Percentiles rank a stretch among this genome's conserved stretches.
Evolutionary conservation across 2,888 invertebrate genomes (phyloP).

Genomic region (Nemapogon koenigi): DNA sequence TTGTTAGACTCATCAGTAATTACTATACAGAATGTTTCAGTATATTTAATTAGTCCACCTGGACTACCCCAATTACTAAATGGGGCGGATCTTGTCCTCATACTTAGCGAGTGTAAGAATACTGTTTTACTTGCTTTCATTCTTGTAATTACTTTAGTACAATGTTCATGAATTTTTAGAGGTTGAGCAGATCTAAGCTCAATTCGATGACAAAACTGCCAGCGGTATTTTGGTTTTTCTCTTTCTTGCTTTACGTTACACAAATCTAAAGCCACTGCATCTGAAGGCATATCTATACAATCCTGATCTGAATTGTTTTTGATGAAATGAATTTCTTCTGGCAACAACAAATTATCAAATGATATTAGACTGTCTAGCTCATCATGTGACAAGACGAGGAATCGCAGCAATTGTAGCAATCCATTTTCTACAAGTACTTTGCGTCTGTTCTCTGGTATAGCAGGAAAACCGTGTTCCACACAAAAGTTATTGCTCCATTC

Average conservation of each 20-base stretch:
- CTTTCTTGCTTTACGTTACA: constrained; percentile 22
- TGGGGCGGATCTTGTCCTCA: constrained; percentile 51
- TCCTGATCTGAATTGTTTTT: constrained; percentile 1
- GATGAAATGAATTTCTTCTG: constrained; percentile 24
- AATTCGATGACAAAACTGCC: constrained; percentile 45
- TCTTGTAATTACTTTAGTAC: constrained; percentile 34
- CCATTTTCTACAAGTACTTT: constrained; percentile 41
- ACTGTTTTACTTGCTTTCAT: constrained; percentile 49
- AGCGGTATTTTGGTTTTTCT: constrained; percentile 35
- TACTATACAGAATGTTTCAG: constrained; percentile 43
- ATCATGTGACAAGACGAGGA: constrained; percentile 33
- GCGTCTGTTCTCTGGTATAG: constrained; percentile 46
- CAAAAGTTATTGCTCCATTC: constrained; percentile 64
- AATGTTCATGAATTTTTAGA: constrained; percentile 37
- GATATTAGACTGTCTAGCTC: constrained; percentile 42
- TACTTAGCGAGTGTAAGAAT: constrained; percentile 46
- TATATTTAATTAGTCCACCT: constrained; percentile 34
- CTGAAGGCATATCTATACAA: not conserved
- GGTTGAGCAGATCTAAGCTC: constrained; percentile 45
- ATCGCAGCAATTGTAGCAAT: constrained; percentile 51
- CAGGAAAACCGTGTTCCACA: constrained; percentile 36
- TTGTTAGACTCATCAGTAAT: constrained; percentile 39
- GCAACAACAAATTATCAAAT: constrained; percentile 36
- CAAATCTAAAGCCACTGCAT: not conserved
- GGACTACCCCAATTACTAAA: constrained; percentile 35